Percentiles rank a stretch among this genome's conserved stretches.
phyloP scores from a whole-genome alignment of 2,113 vertebrate species.

The Mus pahari region DNA sequence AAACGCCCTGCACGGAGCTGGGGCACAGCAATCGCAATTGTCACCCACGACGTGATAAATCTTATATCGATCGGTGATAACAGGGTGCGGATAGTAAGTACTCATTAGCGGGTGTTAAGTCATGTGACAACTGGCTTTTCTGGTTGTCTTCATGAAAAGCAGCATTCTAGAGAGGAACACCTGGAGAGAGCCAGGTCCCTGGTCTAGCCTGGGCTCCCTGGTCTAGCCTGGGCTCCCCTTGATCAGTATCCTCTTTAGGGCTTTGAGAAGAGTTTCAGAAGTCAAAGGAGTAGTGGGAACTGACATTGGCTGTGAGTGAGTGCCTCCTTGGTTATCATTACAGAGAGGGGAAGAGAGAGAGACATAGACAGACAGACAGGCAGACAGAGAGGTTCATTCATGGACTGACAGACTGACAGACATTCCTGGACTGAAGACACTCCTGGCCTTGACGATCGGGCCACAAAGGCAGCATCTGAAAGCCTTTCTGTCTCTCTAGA shows the following conservation, averaged over 20 bases:
- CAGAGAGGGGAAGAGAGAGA: neutral
- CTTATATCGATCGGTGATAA: constrained; percentile 86
- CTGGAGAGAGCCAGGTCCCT: neutral
- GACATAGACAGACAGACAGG: too few species aligned
- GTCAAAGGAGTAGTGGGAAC: neutral
- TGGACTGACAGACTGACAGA: neutral
- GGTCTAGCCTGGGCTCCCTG: neutral
- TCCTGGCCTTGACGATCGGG: neutral
- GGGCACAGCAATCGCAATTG: constrained; percentile 77
- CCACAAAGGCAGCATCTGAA: neutral
- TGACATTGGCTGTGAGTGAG: neutral
- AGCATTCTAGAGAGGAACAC: neutral
- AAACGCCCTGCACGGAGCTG: constrained; percentile 59
- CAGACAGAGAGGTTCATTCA: too few species aligned
- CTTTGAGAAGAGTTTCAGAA: neutral
- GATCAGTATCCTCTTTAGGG: neutral
- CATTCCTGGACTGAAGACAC: too few species aligned
- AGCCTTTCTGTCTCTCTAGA: neutral
- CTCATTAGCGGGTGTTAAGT: constrained; percentile 22
- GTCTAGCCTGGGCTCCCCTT: neutral
- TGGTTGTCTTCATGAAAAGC: neutral
- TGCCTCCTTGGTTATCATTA: neutral
- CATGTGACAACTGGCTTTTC: constrained; percentile 44
- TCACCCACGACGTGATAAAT: constrained; percentile 84
- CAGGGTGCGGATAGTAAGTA: constrained; percentile 75